A percentile compares a stretch with the other conserved stretches of the same genome.
phyloP scores from a whole-genome alignment of 2,797 vertebrate genomes.

The Onychomys arenicola region DNA sequence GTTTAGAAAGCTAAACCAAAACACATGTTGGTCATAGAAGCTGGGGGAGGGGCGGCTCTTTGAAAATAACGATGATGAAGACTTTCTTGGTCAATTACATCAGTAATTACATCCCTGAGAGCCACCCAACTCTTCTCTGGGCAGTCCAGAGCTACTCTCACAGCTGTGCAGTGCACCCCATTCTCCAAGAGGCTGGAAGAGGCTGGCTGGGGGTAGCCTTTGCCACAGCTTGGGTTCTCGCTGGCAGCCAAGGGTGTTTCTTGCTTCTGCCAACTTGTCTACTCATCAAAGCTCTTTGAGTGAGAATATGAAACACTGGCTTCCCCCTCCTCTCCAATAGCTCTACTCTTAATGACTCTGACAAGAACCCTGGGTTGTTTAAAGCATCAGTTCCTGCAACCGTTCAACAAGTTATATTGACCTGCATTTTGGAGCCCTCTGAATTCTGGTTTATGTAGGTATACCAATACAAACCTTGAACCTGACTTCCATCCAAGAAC shows the following conservation, averaged over 20 bases:
- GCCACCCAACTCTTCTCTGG: background rate
- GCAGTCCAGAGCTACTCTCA: background rate
- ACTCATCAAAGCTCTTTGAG: conserved; percentile 1
- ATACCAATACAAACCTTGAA: conserved; percentile 9
- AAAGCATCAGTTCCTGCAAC: conserved; percentile 18
- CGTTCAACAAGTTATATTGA: conserved; percentile 20
- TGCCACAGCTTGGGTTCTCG: background rate
- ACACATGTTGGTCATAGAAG: conserved; percentile 83
- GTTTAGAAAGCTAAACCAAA: conserved; percentile 84
- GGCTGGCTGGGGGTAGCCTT: fast-evolving
- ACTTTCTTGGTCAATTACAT: conserved; percentile 60
- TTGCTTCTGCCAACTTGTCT: conserved; percentile 45
- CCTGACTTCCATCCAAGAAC: conserved; percentile 47
- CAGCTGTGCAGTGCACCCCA: background rate
- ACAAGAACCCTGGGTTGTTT: background rate
- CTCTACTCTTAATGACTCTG: background rate
- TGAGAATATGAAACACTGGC: background rate
- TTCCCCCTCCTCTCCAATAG: background rate
- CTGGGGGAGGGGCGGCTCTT: conserved; percentile 65
- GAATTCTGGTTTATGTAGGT: background rate
- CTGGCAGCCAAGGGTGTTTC: background rate
- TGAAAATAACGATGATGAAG: conserved; percentile 77
- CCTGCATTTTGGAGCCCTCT: conserved; percentile 26
- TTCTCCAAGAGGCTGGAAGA: background rate
- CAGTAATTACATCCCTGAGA: background rate